Evolutionary conservation across 2,797 vertebrate species (phyloP).

Genomic region (Parauchenoglanis ngamensis): DNA sequence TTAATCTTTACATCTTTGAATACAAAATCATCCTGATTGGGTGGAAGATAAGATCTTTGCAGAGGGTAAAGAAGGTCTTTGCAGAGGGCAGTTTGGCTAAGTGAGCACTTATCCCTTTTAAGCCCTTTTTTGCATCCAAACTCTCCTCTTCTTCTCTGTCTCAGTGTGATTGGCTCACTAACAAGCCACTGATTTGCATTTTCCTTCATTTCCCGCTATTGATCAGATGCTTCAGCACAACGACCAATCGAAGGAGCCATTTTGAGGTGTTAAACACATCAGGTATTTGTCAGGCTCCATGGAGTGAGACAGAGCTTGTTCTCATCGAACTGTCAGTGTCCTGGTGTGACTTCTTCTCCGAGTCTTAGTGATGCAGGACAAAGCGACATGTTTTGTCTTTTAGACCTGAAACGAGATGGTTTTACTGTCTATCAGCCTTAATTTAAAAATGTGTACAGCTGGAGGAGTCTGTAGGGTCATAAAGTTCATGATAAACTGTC

Average conservation of each 20-base stretch:
- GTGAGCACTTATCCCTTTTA: neutral
- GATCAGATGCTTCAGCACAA: conserved; percentile 72
- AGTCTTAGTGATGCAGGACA: neutral
- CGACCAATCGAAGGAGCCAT: conserved; percentile 66
- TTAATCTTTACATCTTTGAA: neutral
- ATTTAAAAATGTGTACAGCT: neutral
- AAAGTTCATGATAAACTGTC: neutral
- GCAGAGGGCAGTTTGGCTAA: neutral
- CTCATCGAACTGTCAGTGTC: neutral
- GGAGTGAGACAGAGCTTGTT: neutral
- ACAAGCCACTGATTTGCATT: conserved; percentile 74
- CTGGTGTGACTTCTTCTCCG: neutral
- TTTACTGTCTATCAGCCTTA: neutral
- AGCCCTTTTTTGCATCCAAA: neutral
- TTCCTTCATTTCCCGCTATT: conserved; percentile 70
- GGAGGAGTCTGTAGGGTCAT: neutral
- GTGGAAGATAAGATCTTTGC: neutral
- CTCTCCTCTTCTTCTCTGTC: conserved; percentile 32
- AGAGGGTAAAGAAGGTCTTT: neutral
- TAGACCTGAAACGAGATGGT: neutral
- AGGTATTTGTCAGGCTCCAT: conserved; percentile 43
- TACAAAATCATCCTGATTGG: neutral
- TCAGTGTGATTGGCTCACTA: conserved; percentile 68
- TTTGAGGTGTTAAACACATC: conserved; percentile 57
- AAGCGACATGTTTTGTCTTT: neutral